Evolutionary conservation across 2,797 vertebrate species (phyloP).

Genomic region (Sylvia borin): DNA sequence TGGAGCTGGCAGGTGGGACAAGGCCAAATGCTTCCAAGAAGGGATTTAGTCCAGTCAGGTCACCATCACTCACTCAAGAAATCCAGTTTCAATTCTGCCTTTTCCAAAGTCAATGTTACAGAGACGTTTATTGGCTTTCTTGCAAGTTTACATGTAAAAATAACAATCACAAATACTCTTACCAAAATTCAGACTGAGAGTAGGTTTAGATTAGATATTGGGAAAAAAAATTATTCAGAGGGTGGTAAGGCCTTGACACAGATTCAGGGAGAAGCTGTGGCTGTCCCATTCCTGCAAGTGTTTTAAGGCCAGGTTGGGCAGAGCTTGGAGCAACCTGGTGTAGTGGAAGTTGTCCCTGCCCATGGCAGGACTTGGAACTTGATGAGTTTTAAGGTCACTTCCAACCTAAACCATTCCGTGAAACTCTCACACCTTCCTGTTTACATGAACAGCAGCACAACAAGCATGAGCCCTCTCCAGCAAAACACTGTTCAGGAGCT

Average conservation of each 20-base stretch:
- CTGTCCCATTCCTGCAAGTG: background rate
- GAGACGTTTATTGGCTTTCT: background rate
- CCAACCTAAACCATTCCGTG: background rate
- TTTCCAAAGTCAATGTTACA: accelerated
- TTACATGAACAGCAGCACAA: background rate
- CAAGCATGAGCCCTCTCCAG: background rate
- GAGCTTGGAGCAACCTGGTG: background rate
- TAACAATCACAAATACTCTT: accelerated
- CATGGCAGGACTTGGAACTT: too few relatives aligned
- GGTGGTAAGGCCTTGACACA: background rate
- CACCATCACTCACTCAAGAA: background rate
- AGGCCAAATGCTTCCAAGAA: background rate
- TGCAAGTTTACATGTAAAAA: too few relatives aligned
- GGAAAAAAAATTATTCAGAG: background rate
- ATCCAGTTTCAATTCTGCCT: too few relatives aligned
- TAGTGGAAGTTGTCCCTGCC: background rate
- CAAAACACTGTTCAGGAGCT: background rate
- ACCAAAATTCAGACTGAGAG: background rate
- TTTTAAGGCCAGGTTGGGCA: background rate
- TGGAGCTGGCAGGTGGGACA: background rate
- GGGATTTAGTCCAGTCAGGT: background rate
- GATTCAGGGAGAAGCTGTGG: background rate
- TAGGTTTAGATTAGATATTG: background rate
- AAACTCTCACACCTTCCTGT: background rate
- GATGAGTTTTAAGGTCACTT: background rate